These are phyloP conservation scores for Loripinus fragilis DNA, from an alignment of 2,888 invertebrate species.

Conservation along the genomic window DNA sequence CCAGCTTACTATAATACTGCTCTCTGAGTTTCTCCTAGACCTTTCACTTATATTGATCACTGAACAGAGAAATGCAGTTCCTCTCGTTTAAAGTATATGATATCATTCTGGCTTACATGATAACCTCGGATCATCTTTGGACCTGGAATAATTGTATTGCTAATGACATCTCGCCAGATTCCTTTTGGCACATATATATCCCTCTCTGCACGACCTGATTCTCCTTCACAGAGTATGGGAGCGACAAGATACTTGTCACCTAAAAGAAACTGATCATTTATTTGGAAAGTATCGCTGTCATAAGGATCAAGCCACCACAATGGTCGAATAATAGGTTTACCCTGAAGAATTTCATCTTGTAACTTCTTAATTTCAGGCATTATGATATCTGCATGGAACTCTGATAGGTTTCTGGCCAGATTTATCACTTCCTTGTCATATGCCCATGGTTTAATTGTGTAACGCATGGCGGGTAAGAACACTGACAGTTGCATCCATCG, in stretches of 20 bases:
- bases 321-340: slow-evolving; percentile 84
- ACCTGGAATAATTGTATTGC: slow-evolving; percentile 59
- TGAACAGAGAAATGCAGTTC: slow-evolving; percentile 15
- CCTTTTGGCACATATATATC: slow-evolving; percentile 76
- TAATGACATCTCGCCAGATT: slow-evolving; percentile 90
- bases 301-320: slow-evolving; percentile 74
- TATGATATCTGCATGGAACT: slow-evolving; percentile 82
- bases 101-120: slow-evolving; percentile 48
- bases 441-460: slow-evolving; percentile 93
- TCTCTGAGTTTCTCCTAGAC: no score
- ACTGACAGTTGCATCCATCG: slow-evolving; percentile 94
- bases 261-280: slow-evolving; percentile 75
- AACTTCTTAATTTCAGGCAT: slow-evolving; percentile 91
- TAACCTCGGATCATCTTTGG: slow-evolving; percentile 58
- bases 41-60: no score
- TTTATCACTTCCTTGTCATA: slow-evolving; percentile 87
- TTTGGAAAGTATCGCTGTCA: slow-evolving; percentile 61
- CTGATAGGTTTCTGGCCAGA: slow-evolving; percentile 48
- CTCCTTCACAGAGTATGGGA: slow-evolving; percentile 71
- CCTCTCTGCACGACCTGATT: slow-evolving; percentile 56
- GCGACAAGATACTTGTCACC: slow-evolving; percentile 75
- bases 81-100: slow-evolving; percentile 56
- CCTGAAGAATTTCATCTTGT: slow-evolving; percentile 86
- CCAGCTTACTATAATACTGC: no score
- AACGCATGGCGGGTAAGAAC: slow-evolving; percentile 95